phyloP scores from a whole-genome alignment of 2,797 vertebrate genomes.

The Buceros bicornis region DNA sequence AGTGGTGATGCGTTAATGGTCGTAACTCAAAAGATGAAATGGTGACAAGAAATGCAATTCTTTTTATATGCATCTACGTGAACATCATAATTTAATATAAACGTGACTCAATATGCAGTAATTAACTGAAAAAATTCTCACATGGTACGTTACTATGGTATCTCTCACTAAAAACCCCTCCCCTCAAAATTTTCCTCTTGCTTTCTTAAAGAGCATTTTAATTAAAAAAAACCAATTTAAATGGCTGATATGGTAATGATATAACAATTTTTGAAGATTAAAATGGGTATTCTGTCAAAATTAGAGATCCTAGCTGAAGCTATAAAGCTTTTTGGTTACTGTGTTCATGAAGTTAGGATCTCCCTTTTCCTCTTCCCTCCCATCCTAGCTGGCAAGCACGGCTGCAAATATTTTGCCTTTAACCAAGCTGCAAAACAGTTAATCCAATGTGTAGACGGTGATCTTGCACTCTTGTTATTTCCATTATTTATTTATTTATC shows the following conservation, averaged over 20 bases:
- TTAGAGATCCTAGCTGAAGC: slow-evolving; percentile 9
- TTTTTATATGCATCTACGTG: neutral
- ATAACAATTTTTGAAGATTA: neutral
- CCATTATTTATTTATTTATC: neutral
- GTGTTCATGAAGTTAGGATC: neutral
- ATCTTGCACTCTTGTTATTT: slow-evolving; percentile 47
- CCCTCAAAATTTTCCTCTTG: neutral
- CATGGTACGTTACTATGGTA: neutral
- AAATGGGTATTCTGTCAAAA: slow-evolving; percentile 26
- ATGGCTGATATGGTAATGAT: neutral
- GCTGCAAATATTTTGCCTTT: slow-evolving; percentile 32
- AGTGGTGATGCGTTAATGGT: neutral
- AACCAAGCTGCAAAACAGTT: slow-evolving; percentile 53
- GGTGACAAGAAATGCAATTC: neutral
- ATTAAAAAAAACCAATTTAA: neutral
- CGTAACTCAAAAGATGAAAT: neutral
- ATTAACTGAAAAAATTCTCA: neutral
- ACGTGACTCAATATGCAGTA: neutral
- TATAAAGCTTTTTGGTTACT: neutral
- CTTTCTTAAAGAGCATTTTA: neutral
- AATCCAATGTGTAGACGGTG: slow-evolving; percentile 26
- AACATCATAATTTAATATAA: neutral
- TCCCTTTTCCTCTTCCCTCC: neutral
- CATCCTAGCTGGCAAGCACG: slow-evolving; percentile 1
- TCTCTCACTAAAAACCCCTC: neutral